Evolutionary conservation across 92 coral and sea anemone species (phyloP), one percentile per base, ranked within the genome.

Genomic region (Epizoanthus stellaris): DNA sequence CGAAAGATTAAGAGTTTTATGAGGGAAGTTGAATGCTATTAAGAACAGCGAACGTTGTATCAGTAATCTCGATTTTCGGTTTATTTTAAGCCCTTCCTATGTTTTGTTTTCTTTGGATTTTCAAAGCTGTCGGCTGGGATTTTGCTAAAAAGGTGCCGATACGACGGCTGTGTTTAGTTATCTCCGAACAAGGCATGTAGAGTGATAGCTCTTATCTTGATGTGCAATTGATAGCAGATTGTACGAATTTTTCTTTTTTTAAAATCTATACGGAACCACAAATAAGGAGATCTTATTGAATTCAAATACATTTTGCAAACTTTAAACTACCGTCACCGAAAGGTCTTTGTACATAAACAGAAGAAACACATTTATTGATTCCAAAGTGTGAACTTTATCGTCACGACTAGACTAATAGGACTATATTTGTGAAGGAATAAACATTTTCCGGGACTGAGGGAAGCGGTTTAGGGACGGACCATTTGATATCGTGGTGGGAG

Each of bases 131-230:
- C 83, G 83, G 67, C 67, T 61, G 71, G 36, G 43, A 63, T 79
- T 79, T 79, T 79, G 83, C 83, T 79, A 79, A 79, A 79, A 79
- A 79, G 83, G 83, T 79, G 83, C 83, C 83, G 83, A 79, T 79
- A 79, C 64, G 83, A 63, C 83, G 72, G 72, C 20, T 17, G 34
- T 62, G 70, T 40, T 71, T 79, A 34, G 73, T 79, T 79, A 79
- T 79, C 83, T 79, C 36, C 9, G 72, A 7, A 42, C 67, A 79
- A 70, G 70, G 83, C 45, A 20, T 30, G 71, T 64, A 42, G 16
- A 43, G 23, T 63, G 83, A 40, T 13, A 63, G 83, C 21, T 45
- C 73, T 79, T 79, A 79, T 79, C 83, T 62, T 79, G 60, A 63
- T 79, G 83, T 79, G 25, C 83, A 39, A 16, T 63, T 63, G 71